These are phyloP conservation scores for Pristionchus arcanus DNA, from an alignment of 2,888 invertebrate species.

Conservation along the genomic window DNA sequence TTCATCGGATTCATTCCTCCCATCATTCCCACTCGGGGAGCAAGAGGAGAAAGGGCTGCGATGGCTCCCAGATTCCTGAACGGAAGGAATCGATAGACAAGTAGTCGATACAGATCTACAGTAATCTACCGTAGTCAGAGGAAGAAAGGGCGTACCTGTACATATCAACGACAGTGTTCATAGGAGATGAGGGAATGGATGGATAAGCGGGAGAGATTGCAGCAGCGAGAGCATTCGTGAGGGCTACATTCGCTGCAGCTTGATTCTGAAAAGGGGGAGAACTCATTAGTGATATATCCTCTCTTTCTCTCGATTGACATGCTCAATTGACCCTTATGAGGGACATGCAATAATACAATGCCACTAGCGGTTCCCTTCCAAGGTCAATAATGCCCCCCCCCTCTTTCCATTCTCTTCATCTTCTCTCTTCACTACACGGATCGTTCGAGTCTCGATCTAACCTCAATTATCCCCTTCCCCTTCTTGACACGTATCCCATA, in stretches of 20 bases:
- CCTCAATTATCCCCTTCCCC: constrained; percentile 21
- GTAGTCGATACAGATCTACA: not conserved
- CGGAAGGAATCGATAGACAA: not conserved
- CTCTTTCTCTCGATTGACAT: not conserved
- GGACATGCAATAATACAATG: constrained; percentile 40
- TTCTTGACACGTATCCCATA: constrained; percentile 27
- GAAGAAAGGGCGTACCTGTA: not conserved
- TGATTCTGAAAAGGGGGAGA: not conserved
- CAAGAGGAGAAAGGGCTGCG: constrained; percentile 30
- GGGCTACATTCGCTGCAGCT: not conserved
- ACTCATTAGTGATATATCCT: not conserved
- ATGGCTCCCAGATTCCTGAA: not conserved
- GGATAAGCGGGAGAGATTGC: constrained; percentile 9
- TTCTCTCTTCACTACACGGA: not conserved
- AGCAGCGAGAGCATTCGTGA: not conserved
- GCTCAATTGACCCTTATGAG: not conserved
- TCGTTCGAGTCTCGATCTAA: not conserved
- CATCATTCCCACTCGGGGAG: not conserved
- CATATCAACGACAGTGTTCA: not conserved
- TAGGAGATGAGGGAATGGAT: not conserved
- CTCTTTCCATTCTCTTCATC: not conserved
- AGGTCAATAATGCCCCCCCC: constrained; percentile 34
- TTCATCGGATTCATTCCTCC: not conserved
- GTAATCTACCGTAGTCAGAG: not conserved
- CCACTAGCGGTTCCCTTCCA: not conserved